Conservation (phyloP, 1,140 invertebrate genomes). For the Agrilus planipennis region DNA sequence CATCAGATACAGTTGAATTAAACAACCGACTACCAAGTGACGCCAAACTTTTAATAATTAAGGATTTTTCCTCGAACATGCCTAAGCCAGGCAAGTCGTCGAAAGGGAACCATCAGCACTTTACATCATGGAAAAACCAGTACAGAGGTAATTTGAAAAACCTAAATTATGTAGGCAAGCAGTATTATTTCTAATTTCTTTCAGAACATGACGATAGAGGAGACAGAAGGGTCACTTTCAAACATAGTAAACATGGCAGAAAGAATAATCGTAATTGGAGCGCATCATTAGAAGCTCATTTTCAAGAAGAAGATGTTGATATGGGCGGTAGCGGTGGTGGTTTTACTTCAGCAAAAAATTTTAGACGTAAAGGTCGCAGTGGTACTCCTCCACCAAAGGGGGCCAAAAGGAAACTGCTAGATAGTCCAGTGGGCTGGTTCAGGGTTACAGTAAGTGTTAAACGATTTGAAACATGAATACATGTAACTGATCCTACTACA, state of each 20-base stretch:
- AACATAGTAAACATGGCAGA: constrained; percentile 32
- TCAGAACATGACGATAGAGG: constrained; percentile 5
- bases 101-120: too few relatives aligned
- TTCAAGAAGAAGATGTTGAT: constrained; percentile 46
- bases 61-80: too few relatives aligned
- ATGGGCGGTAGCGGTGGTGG: constrained; percentile 34
- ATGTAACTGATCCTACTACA: constrained; percentile 8
- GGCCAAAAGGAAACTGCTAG: constrained; percentile 33
- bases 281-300: constrained; percentile 30
- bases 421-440: constrained; percentile 44
- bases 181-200: background rate
- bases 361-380: constrained; percentile 23
- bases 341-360: constrained; percentile 26
- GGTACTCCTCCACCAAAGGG: constrained; percentile 36
- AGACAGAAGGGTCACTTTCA: constrained; percentile 40
- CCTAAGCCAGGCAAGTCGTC: constrained; percentile 7
- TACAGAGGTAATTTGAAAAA: constrained; percentile 5
- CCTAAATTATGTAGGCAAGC: background rate
- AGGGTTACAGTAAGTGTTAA: constrained; percentile 41
- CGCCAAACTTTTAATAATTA: too few relatives aligned
- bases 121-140: constrained; percentile 9
- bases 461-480: background rate
- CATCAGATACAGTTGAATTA: too few relatives aligned
- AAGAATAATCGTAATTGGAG: constrained; percentile 37
- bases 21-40: too few relatives aligned